Conservation (phyloP, 2,888 invertebrate species). For the Aphodius granarius region DNA sequence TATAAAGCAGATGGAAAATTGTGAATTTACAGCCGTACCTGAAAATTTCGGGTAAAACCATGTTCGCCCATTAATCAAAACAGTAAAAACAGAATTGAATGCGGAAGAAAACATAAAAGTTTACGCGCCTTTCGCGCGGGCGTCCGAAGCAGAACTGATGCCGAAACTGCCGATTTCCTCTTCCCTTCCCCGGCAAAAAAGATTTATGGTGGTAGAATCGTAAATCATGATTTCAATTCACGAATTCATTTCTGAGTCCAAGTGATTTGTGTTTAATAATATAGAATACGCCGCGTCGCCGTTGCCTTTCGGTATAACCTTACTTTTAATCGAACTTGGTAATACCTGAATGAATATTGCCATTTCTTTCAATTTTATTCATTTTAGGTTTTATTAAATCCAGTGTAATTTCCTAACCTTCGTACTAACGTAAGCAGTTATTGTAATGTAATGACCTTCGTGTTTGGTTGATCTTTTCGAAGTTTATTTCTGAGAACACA, state of each 20-base stretch:
- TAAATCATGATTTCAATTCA: conserved; percentile 1
- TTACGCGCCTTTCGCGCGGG: not conserved
- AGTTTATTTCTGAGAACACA: not conserved
- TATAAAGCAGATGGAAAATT: not conserved
- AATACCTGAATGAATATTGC: not conserved
- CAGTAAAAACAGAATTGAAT: not conserved
- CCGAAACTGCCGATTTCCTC: not conserved
- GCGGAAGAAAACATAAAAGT: not conserved
- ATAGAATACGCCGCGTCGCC: not conserved
- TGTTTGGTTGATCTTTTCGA: not conserved
- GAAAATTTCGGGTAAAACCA: not conserved
- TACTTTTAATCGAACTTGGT: not conserved
- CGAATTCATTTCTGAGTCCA: conserved; percentile 11
- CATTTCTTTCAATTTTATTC: too few species aligned
- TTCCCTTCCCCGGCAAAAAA: not conserved
- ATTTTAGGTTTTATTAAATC: too few species aligned
- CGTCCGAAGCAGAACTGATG: not conserved
- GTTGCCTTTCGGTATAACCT: not conserved
- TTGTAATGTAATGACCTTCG: not conserved
- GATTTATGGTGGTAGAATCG: not conserved
- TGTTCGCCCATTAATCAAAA: conserved; percentile 8
- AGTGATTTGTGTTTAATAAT: conserved; percentile 13
- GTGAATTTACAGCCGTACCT: conserved; percentile 14
- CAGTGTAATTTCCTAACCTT: not conserved
- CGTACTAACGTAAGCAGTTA: not conserved